Conservation (phyloP, 2,797 vertebrate species). For the Squalus acanthias region DNA sequence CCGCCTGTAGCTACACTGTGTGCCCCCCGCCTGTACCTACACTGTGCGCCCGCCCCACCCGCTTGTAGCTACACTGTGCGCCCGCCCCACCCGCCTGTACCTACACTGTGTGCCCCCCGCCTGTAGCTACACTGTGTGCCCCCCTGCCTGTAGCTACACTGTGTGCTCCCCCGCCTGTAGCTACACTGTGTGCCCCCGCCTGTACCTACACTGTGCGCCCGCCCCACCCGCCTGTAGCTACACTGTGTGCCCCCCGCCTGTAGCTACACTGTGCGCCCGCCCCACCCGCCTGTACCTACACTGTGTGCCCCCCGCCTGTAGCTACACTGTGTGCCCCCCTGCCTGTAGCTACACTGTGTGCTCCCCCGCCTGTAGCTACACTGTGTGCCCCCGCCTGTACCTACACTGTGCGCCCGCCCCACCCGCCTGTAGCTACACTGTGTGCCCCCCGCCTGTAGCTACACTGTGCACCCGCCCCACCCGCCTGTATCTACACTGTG, state of each 20-base stretch:
- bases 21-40: neutral
- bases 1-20: neutral
- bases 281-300: no score
- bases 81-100: neutral
- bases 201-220: no score
- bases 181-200: neutral
- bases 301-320: neutral
- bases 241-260: neutral
- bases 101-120: neutral
- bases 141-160: no score
- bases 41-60: neutral
- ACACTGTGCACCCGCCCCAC: no score
- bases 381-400: neutral
- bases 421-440: no score
- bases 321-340: neutral
- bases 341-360: neutral
- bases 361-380: neutral
- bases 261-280: neutral
- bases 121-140: no score
- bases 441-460: no score
- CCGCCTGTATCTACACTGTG: no score
- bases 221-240: neutral
- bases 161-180: no score
- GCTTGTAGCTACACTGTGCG: no score
- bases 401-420: neutral